These are phyloP conservation scores for Calycopis cecrops DNA, from an alignment of 1,140 invertebrate genomes.

Conservation along the genomic window DNA sequence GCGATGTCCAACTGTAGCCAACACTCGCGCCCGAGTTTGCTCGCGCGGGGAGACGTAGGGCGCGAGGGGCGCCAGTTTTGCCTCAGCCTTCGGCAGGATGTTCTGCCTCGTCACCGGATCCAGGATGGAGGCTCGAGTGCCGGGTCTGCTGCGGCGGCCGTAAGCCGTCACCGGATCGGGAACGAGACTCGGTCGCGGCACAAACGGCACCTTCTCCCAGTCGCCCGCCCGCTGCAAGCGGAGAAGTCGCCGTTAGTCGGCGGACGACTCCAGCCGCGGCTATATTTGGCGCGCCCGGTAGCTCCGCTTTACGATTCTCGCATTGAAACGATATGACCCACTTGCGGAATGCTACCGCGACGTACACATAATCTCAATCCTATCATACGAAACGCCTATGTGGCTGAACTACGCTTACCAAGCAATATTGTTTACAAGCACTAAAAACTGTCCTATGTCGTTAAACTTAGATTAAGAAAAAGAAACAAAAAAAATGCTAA, in stretches of 20 bases:
- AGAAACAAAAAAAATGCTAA: slow-evolving; percentile 15
- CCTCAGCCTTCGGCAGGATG: slow-evolving; percentile 76
- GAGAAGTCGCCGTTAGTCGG: slow-evolving; percentile 68
- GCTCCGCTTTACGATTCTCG: slow-evolving; percentile 61
- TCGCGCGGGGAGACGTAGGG: slow-evolving; percentile 80
- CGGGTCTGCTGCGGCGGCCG: slow-evolving; percentile 76
- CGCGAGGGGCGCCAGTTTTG: slow-evolving; percentile 75
- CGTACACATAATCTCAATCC: slow-evolving; percentile 27
- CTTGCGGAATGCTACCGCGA: slow-evolving; percentile 48
- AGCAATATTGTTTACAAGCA: slow-evolving; percentile 64
- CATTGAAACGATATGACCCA: slow-evolving; percentile 60
- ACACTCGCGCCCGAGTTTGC: slow-evolving; percentile 76
- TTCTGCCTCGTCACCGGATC: slow-evolving; percentile 69
- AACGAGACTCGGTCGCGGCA: slow-evolving; percentile 87
- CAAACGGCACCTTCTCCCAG: slow-evolving; percentile 89
- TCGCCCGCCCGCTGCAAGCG: slow-evolving; percentile 86
- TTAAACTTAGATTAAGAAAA: not conserved
- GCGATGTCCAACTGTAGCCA: slow-evolving; percentile 72
- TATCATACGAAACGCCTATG: slow-evolving; percentile 22
- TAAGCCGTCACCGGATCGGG: slow-evolving; percentile 88
- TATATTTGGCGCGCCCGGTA: slow-evolving; percentile 70
- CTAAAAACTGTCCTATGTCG: slow-evolving; percentile 12
- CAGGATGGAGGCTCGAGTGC: slow-evolving; percentile 45
- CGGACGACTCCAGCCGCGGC: slow-evolving; percentile 64
- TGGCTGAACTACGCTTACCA: slow-evolving; percentile 37